Evolutionary conservation across 1,140 invertebrate genomes (phyloP), one percentile per base, ranked within the genome.

Genomic region (Pseudobourletiella spinata): DNA sequence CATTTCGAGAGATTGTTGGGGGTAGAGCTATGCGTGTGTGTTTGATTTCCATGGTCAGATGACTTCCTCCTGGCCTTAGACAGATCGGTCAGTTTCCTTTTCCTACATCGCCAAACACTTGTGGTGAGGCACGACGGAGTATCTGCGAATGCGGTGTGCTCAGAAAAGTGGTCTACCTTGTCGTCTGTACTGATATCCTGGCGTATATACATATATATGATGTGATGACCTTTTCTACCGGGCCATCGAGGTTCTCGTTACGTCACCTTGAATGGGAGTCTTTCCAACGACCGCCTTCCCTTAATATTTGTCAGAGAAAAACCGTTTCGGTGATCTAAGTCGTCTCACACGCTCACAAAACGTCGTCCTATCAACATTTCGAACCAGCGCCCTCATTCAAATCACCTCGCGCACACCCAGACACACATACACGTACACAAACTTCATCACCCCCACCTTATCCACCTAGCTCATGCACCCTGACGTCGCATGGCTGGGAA

Each of bases 141-240:
- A 15, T 39, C n/a, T 39, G 59, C 4, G 14, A 56, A 24, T 26
- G 35, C 26, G 42, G 54, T 50, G 20, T 32, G 44, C 30, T 51
- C 22, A 32, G 35, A 67, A 67, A 67, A 67, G 57, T 67, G 30
- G 65, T 67, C 65, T 42, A 67, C 65, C 65, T 67, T 67, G 65
- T n/a, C 62, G 50, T 59, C 50, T 39, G 46, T 60, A 28, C 20
- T 11, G 50, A 24, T 54, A 28, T 8, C 50, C 11, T 30, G 16
- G 25, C 50, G 6, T 6, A 6, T 54, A 4, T 54, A 22, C 46
- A 22, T 11, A 11, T 48, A 11, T 54, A 15, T 26, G 20, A 30
- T 8, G 6, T n/a, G 20, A 46, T 63, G 65, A 66, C 65, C 65
- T 66, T 66, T 66, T 57, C 32, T 66, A n/a, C 64, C 59, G 64